A percentile compares a stretch with the other conserved stretches of the same genome.
These are phyloP conservation scores for Pipa parva DNA, from an alignment of 2,113 vertebrate genomes.

Conservation along the genomic window DNA sequence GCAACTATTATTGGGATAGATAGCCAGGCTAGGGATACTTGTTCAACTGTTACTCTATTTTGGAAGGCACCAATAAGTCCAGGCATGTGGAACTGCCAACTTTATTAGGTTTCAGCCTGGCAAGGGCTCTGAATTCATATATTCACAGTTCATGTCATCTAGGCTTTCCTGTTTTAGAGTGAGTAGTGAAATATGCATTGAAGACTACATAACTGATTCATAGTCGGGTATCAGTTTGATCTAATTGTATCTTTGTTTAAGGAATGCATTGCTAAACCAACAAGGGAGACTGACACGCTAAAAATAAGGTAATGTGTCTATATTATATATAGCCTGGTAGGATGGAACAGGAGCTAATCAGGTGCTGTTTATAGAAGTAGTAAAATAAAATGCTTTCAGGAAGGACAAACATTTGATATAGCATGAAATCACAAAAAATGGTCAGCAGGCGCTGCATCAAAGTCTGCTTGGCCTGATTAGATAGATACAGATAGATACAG, in stretches of 20 bases:
- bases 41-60: slow-evolving; percentile 4
- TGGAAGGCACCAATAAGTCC: slow-evolving; percentile 11
- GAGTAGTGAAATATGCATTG: neutral
- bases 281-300: neutral
- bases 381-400: no score
- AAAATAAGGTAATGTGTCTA: no score
- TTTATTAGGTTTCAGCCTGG: slow-evolving; percentile 8
- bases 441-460: no score
- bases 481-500: no score
- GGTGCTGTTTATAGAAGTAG: no score
- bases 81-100: neutral
- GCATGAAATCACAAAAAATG: no score
- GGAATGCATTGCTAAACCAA: neutral
- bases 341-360: no score
- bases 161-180: neutral
- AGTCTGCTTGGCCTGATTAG: no score
- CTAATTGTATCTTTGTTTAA: neutral
- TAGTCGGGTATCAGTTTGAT: neutral
- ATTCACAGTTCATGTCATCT: neutral
- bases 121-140: slow-evolving; percentile 5
- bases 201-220: neutral
- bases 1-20: neutral
- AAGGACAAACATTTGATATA: no score
- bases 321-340: no score
- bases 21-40: neutral